A percentile compares a stretch with the other conserved stretches of the same genome.
Conservation (phyloP, 1,140 invertebrate genomes). For the Ruditapes philippinarum region DNA sequence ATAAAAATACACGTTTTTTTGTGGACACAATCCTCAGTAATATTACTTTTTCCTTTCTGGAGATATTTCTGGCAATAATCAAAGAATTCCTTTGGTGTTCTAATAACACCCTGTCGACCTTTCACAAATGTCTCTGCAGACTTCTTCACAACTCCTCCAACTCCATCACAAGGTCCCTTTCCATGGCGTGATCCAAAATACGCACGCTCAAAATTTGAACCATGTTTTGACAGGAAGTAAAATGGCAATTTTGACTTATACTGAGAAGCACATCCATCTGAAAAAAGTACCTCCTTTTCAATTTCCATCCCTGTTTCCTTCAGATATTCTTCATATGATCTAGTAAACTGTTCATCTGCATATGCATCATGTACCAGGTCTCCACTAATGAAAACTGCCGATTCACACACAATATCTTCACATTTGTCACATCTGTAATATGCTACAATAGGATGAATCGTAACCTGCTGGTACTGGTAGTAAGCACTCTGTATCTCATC, state of each 20-base stretch:
- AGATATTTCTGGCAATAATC: too few relatives aligned
- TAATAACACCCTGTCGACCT: neutral
- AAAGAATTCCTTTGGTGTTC: neutral
- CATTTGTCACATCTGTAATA: conserved; percentile 6
- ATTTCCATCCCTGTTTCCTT: neutral
- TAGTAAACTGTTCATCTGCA: conserved; percentile 8
- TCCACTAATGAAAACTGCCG: conserved; percentile 5
- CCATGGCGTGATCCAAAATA: conserved; percentile 67
- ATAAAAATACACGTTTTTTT: neutral
- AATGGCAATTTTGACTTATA: neutral
- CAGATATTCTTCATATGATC: neutral
- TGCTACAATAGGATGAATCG: neutral
- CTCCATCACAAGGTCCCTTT: conserved; percentile 47
- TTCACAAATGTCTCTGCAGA: neutral
- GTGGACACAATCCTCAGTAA: neutral
- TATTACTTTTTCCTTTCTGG: neutral
- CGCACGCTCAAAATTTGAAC: neutral
- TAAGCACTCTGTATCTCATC: conserved; percentile 26
- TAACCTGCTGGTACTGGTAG: conserved; percentile 9
- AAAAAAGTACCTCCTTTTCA: neutral
- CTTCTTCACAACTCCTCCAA: conserved; percentile 51
- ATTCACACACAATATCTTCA: neutral
- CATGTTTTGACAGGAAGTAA: neutral
- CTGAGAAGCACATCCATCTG: neutral
- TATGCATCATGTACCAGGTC: conserved; percentile 22